Base-by-base conservation (phyloP, 2,113 vertebrate genomes). In the Melanerpes formicivorus region DNA sequence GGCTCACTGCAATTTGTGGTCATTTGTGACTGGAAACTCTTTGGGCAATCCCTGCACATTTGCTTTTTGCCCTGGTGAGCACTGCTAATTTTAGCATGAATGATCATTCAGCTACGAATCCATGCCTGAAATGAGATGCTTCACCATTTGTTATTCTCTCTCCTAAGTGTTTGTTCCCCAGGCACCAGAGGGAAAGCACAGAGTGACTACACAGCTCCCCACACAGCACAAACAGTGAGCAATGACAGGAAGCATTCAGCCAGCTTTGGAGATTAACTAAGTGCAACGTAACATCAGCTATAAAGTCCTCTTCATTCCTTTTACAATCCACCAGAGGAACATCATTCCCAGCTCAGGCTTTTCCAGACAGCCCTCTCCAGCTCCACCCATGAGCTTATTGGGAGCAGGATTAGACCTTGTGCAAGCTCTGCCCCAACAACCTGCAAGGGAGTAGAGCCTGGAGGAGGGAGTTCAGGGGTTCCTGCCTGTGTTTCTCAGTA, bases 91-190 rank as follows among this genome's bases (percentile, higher is more conserved):
- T 91, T 91, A 77, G 72, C 83, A 58, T 1, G 3, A 81, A 81
- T 88, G 56, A 87, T 74, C 81, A 70, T 89, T 83, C 81, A 70
- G 70, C 30, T 88, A 69, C 78, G 66, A 86, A 92, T 81, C 88
- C 66, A 87, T 82, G 87, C 78, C 88, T 86, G 88, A 91, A 93
- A 87, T 71, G 8, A 84, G 91, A 73, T 65, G 22, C 52, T 90
- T 94, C 77, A 72, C 25, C 60, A 65, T 84, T 92, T 80, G 44
- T 80, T 83, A 65, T 73, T 93, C 44, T 94, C 58, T 65, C 82
- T 46, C 76, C 50, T 58, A 84, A 75, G 70, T 19, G 19, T 90
- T 86, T 85, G 52, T 75, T 54, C 70, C 18, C 54, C 14, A 0
- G 50, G 37, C 65, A 66, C 48, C 63, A 83, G 65, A 60, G 30